Evolutionary conservation across 1,140 invertebrate genomes (phyloP), one percentile per base, ranked within the genome.

Genomic region (Brachionus rotundiformis): DNA sequence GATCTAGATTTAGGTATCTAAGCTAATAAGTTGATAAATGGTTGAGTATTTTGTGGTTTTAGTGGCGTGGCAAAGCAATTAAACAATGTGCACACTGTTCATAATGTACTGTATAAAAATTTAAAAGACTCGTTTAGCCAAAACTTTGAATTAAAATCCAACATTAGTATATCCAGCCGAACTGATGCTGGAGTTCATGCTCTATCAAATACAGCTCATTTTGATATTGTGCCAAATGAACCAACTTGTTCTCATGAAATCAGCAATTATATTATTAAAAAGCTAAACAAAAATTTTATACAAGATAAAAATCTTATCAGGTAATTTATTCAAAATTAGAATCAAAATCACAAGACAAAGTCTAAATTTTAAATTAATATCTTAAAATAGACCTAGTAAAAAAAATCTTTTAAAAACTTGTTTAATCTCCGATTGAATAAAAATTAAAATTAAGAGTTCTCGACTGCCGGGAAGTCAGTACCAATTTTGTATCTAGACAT

Each of bases 101-200:
- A 63, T 63, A 79, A 79, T 59, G 76, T 79, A 23, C 33, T 79
- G 1, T 23, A 31, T 36, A 13, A 31, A 23, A 79, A 79, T 79
- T 59, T 79, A 36, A 19, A 44, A 73, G 41, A 79, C 13, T 31
- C 39, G 4, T 29, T 49, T 19, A 10, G 5, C 16, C 23, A 79
- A 19, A 59, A 33, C 59, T 23, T 29, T 59, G 5, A 79, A 4
- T 11, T 63, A 23, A 63, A 39, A 41, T 79, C 76, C 25, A 39
- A 61, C 36, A 63, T 79, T 23, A 11, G 47, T 41, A 79, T 79
- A 36, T 79, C 76, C 7, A 81, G 79, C 65, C 54, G 79, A 44
- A 81, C 79, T 31, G 79, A 81, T 49, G 61, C 54, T 44, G 79
- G 79, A 47, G 79, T 81, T 63, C 79, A 81, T 47, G 79, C 79